A percentile compares a stretch with the other conserved stretches of the same genome.
Evolutionary conservation across 2,113 vertebrate species (phyloP).

Genomic region (Lycocorax pyrrhopterus): DNA sequence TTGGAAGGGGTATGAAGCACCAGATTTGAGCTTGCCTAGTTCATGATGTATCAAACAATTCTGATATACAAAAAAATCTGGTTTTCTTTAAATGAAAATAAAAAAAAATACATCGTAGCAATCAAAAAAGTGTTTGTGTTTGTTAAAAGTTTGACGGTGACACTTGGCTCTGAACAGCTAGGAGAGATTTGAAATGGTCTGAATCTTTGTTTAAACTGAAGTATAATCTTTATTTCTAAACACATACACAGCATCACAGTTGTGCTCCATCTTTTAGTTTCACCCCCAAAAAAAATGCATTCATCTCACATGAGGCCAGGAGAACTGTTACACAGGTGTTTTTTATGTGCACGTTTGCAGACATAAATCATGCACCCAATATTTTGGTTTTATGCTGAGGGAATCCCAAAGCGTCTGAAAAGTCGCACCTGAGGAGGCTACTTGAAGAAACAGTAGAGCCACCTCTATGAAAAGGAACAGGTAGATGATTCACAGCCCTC

Average conservation of each 20-base stretch:
- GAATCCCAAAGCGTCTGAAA: neutral
- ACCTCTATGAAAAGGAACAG: neutral
- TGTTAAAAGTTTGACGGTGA: neutral
- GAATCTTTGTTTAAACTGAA: neutral
- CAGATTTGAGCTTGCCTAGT: neutral
- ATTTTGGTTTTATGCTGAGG: neutral
- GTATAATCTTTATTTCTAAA: neutral
- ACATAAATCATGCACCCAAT: rapidly evolving
- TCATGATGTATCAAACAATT: neutral
- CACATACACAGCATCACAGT: neutral
- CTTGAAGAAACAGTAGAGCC: neutral
- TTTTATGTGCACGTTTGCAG: neutral
- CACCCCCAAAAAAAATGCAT: neutral
- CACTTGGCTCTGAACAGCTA: neutral
- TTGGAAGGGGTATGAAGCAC: neutral
- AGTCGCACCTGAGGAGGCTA: neutral
- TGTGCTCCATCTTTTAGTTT: neutral
- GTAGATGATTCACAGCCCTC: neutral
- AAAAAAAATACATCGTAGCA: neutral
- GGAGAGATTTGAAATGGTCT: neutral
- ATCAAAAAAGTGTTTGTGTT: neutral
- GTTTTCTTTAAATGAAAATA: neutral
- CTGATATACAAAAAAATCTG: neutral
- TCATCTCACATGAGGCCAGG: neutral
- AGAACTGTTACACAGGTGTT: neutral